Base-by-base conservation (phyloP, 64 coral and sea anemone species). In the Montipora efflorescens region DNA sequence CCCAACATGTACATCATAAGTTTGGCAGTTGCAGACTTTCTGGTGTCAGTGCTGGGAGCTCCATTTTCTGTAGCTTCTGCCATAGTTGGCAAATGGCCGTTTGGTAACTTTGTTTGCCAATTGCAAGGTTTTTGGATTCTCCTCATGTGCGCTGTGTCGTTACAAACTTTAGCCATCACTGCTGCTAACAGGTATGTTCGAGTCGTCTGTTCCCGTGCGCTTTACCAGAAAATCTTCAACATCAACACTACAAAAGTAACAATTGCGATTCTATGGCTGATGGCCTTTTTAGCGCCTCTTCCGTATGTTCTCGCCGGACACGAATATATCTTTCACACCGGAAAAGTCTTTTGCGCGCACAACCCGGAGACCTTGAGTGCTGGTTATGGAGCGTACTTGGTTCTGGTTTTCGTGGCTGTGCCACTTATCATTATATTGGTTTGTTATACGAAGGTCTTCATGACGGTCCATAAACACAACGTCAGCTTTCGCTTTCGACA, bases 281-380 rank as follows among this genome's bases (percentile, higher is more conserved):
- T 90, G 74, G 82, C 89, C 75, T 67, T 95, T 5, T 72, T 92
- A 21, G 94, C 94, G 14, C 94, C 94, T 19, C 83, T 92, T 23
- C 90, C 94, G 12, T 95, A 95, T 48, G 66, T 89, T 12, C 5
- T 78, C 14, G 28, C 75, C 8, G 90, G 84, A 11, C 51, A 95
- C 16, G 79, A 91, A 15, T 92, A 83, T 73, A 61, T 95, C 72
- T 95, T 95, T 47, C 94, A 95, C 68, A 86, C 94, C 14, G 94
- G 94, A 28, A 95, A 89, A 14, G 69, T 87, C 16, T 92, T 95
- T 16, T 95, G 94, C 72, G 68, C 88, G 25, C 93, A 95, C 57
- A 85, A 95, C 59, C 5, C 48, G 51, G 77, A 64, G 28, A 66
- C 61, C 13, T 68, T 87, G 19, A 64, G 53, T 2, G 19, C 74